These are phyloP conservation scores for Drosophila sp. DNA, from an alignment of 1,140 invertebrate species.

Conservation along the genomic window DNA sequence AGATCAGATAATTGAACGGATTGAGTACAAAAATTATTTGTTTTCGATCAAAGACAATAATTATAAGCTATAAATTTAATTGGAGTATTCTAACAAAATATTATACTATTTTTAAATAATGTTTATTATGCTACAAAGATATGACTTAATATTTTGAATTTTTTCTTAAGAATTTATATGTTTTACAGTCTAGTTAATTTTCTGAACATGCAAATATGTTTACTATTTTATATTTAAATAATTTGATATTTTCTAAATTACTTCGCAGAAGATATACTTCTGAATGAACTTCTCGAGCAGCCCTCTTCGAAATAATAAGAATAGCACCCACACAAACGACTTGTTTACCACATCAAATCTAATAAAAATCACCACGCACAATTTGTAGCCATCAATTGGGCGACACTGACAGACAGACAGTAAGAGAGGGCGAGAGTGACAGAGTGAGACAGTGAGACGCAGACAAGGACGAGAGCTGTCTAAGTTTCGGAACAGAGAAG, in stretches of 20 bases:
- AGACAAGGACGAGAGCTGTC: not conserved
- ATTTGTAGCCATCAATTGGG: slow-evolving; percentile 62
- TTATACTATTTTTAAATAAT: too few relatives aligned
- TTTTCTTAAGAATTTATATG: not conserved
- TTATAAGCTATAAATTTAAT: too few relatives aligned
- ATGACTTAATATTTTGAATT: not conserved
- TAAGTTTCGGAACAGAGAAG: not conserved
- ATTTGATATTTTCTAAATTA: too few relatives aligned
- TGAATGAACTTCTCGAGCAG: not conserved
- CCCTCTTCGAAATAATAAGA: not conserved
- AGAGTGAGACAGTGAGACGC: slow-evolving; percentile 11
- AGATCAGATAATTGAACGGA: not conserved
- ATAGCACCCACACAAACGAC: slow-evolving; percentile 16
- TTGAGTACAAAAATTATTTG: too few relatives aligned
- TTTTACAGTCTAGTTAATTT: not conserved
- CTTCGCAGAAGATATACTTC: too few relatives aligned
- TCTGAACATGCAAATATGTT: too few relatives aligned
- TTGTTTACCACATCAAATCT: slow-evolving; percentile 59
- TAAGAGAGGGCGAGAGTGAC: slow-evolving; percentile 28
- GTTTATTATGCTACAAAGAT: too few relatives aligned
- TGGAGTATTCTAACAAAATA: too few relatives aligned
- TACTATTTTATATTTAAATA: too few relatives aligned
- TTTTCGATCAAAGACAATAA: too few relatives aligned
- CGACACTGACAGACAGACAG: slow-evolving; percentile 31
- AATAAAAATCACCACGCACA: slow-evolving; percentile 62